Percentiles rank a stretch among this genome's conserved stretches.
Evolutionary conservation across 2,888 invertebrate genomes (phyloP).

Genomic region (Ormyrus labotus): DNA sequence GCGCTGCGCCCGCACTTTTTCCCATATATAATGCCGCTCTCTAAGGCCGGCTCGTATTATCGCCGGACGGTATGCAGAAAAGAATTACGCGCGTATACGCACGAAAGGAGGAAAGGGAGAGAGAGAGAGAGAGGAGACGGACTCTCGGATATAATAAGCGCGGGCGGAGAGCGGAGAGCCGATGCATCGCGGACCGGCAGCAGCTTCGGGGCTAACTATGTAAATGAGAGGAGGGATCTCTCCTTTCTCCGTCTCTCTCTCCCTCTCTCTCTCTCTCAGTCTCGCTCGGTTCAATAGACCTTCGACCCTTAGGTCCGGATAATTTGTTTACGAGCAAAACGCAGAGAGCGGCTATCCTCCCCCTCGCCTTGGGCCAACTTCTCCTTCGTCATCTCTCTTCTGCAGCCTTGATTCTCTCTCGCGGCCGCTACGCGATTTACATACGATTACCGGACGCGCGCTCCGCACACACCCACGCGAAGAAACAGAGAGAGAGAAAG

Average conservation of each 20-base stretch:
- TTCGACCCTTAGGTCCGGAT: conserved; percentile 76
- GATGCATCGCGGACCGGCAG: conserved; percentile 42
- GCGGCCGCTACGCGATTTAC: conserved; percentile 73
- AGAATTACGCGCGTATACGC: conserved; percentile 16
- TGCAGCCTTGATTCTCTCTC: conserved; percentile 58
- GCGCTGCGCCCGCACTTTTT: conserved; percentile 36
- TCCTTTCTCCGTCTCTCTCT: too few species aligned
- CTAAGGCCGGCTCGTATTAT: too few species aligned
- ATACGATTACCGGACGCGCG: conserved; percentile 71
- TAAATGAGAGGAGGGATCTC: conserved; percentile 68
- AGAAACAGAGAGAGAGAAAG: conserved; percentile 36
- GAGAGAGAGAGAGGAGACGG: too few species aligned
- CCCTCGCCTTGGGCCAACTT: conserved; percentile 64
- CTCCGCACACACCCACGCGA: conserved; percentile 66
- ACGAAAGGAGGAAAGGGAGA: not conserved
- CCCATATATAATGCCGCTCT: conserved; percentile 33
- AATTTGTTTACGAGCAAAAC: conserved; percentile 75
- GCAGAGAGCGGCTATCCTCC: conserved; percentile 69
- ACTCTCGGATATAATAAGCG: conserved; percentile 40
- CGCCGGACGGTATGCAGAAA: not conserved
- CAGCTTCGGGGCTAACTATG: conserved; percentile 73
- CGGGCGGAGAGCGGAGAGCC: conserved; percentile 29
- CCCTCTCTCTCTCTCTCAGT: too few species aligned
- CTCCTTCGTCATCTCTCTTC: conserved; percentile 62
- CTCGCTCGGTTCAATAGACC: conserved; percentile 69